Evolutionary conservation across 2,113 vertebrate species (phyloP).

Genomic region (Lophotis ruficrista): DNA sequence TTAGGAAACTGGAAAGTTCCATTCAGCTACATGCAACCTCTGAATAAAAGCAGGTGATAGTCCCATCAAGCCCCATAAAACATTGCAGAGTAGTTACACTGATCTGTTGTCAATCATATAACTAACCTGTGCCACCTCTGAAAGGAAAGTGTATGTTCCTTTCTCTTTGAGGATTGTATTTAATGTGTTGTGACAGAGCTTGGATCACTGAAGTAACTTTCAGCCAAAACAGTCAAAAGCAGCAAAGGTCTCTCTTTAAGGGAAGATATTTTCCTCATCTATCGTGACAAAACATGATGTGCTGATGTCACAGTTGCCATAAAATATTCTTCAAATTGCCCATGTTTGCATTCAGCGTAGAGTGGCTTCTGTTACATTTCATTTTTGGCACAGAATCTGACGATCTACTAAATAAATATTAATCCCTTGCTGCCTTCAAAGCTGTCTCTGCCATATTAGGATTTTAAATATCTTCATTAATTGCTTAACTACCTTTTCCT

Average conservation of each 20-base stretch:
- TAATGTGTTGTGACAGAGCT: constrained; percentile 49
- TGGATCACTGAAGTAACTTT: constrained; percentile 39
- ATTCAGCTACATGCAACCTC: background rate
- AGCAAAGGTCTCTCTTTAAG: constrained; percentile 47
- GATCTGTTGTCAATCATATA: background rate
- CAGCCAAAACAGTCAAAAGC: constrained; percentile 36
- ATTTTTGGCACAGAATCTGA: constrained; percentile 69
- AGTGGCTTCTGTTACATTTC: constrained; percentile 58
- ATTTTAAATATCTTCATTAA: constrained; percentile 81
- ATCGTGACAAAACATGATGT: background rate
- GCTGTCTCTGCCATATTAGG: constrained; percentile 69
- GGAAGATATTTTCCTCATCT: constrained; percentile 49
- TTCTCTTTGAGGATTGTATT: constrained; percentile 29
- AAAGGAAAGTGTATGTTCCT: constrained; percentile 1
- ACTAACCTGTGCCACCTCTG: background rate
- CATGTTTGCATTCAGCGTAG: constrained; percentile 40
- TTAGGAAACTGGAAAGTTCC: background rate
- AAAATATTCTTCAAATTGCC: constrained; percentile 55
- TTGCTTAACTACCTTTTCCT: constrained; percentile 77
- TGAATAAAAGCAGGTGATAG: background rate
- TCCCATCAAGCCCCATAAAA: background rate
- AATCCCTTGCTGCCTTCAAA: constrained; percentile 74
- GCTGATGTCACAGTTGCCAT: constrained; percentile 26
- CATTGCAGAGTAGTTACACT: background rate
- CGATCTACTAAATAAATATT: constrained; percentile 78